Evolutionary conservation across 2,797 vertebrate species (phyloP).

Genomic region (Phoeniculus purpureus): DNA sequence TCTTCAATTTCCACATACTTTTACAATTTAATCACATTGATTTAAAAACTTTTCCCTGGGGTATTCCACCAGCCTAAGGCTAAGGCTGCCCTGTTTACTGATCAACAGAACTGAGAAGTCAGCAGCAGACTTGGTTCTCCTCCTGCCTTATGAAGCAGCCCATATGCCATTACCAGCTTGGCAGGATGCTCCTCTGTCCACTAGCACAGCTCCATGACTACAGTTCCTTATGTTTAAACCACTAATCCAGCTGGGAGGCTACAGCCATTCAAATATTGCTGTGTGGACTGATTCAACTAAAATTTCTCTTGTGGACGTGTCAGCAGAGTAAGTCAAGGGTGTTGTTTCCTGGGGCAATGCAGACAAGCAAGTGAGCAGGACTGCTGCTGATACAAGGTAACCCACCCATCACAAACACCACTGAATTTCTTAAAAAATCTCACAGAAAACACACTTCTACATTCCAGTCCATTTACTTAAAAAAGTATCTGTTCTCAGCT

Average conservation of each 20-base stretch:
- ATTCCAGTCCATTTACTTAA: background rate
- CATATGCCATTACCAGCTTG: background rate
- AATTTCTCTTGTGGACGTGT: background rate
- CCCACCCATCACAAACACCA: background rate
- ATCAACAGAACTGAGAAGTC: background rate
- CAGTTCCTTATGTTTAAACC: background rate
- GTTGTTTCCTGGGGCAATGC: background rate
- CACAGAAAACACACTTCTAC: background rate
- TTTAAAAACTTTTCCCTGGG: background rate
- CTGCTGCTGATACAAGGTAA: background rate
- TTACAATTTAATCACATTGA: background rate
- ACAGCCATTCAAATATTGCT: background rate
- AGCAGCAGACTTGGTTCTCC: background rate
- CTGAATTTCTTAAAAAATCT: background rate
- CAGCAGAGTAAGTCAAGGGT: background rate
- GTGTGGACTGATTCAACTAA: background rate
- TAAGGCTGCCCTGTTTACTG: background rate
- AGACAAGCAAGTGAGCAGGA: background rate
- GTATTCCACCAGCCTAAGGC: background rate
- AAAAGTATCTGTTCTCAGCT: background rate
- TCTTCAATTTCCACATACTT: background rate
- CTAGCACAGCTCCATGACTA: background rate
- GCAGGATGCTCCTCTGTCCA: background rate
- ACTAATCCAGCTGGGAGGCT: background rate
- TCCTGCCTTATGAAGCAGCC: background rate